A percentile compares a stretch with the other conserved stretches of the same genome.
Conservation (phyloP, 1,140 invertebrate species). For the Psilanteris sp. region DNA sequence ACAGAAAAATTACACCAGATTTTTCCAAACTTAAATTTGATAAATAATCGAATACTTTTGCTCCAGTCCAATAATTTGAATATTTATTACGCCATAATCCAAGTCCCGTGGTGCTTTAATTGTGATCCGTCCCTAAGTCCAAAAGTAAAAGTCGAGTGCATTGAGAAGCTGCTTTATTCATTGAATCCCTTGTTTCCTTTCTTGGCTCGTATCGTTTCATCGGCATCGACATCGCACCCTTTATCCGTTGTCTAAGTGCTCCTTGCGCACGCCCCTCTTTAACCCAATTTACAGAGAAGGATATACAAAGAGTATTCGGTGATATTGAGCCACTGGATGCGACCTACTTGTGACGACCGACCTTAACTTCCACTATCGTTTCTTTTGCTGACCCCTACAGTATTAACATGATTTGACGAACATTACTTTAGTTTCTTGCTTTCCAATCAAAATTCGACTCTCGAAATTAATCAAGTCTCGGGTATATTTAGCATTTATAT, state of each 20-base stretch:
- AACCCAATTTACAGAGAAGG: constrained; percentile 74
- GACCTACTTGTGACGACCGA: constrained; percentile 75
- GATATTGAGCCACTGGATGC: constrained; percentile 76
- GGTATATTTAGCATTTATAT: too few relatives aligned
- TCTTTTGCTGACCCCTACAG: constrained; percentile 53
- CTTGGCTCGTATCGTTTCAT: constrained; percentile 18
- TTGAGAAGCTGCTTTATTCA: constrained; percentile 2
- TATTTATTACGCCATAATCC: too few relatives aligned
- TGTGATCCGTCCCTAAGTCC: too few relatives aligned
- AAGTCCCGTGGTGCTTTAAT: too few relatives aligned
- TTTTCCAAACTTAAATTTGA: too few relatives aligned
- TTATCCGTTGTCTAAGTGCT: constrained; percentile 41
- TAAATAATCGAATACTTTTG: too few relatives aligned
- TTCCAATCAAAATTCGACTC: too few relatives aligned
- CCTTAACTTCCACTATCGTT: constrained; percentile 63
- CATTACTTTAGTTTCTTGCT: constrained; percentile 52
- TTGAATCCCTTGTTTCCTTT: constrained; percentile 9
- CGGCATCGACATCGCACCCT: constrained; percentile 18
- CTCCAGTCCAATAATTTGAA: too few relatives aligned
- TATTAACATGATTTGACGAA: constrained; percentile 59
- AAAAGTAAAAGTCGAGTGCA: too few relatives aligned
- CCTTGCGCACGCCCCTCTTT: constrained; percentile 56
- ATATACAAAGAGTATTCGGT: constrained; percentile 75
- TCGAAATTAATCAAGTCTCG: too few relatives aligned
- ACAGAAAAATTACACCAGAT: too few relatives aligned